phyloP scores from a whole-genome alignment of 2,888 invertebrate species.

The Aradus depressus region DNA sequence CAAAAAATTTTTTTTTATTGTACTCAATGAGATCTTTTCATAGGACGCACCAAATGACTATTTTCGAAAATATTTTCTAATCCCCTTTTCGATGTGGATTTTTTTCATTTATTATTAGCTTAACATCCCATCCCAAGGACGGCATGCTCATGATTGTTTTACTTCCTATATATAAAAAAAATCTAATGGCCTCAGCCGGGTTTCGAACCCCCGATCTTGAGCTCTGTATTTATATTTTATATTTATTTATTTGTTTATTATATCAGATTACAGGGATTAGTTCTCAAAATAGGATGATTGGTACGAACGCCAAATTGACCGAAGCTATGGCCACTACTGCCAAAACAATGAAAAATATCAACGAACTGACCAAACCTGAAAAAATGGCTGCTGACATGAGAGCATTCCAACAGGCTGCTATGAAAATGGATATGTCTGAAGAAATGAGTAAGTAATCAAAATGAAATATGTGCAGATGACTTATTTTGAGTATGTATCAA shows the following conservation, averaged over 20 bases:
- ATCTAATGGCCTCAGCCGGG: not conserved
- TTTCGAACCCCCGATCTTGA: no score
- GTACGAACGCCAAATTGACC: constrained; percentile 75
- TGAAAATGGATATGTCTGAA: constrained; percentile 90
- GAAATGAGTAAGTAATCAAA: constrained; percentile 66
- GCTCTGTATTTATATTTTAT: no score
- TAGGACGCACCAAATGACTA: no score
- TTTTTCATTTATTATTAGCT: not conserved
- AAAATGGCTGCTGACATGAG: constrained; percentile 71
- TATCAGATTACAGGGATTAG: constrained; percentile 60
- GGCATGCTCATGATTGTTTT: not conserved
- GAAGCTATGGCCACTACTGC: constrained; percentile 80
- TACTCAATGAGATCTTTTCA: no score
- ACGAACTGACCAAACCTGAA: constrained; percentile 74
- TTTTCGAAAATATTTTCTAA: no score
- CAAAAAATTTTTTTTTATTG: no score
- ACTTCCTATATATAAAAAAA: not conserved
- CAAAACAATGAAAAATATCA: constrained; percentile 80
- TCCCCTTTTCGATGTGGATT: no score
- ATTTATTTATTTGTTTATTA: constrained; percentile 32
- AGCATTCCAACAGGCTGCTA: constrained; percentile 70
- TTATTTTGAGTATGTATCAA: no score
- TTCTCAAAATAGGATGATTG: constrained; percentile 79
- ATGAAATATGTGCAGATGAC: not conserved
- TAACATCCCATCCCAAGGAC: not conserved